Evolutionary conservation across 2,888 invertebrate genomes (phyloP), one percentile per base, ranked within the genome.

Genomic region (Trisateles emortualis): DNA sequence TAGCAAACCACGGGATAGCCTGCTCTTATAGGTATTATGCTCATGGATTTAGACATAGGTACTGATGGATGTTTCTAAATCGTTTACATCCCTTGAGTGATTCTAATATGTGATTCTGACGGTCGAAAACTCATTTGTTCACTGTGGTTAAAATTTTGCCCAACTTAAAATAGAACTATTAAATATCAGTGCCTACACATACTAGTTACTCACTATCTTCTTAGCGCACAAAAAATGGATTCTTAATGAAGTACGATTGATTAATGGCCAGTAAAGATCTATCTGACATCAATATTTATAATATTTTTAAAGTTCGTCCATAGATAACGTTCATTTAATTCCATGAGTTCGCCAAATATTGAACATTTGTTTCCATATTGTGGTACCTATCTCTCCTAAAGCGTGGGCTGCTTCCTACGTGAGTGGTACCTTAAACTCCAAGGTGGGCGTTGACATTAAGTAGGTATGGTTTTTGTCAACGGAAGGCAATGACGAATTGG

Each of bases 361-460:
- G 33, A 49, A 61, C 52, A 58, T 59, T 36, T 36, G 26, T 75
- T 72, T 72, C 75, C 74, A 72, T 67, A 72, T 51, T 70, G 72
- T 66, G 77, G 62, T 75, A 68, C 52, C 57, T 65, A 66, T 63
- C 62, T 65, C 47, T 56, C 56, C 57, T 47, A 66, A 60, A 52
- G 85, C 79, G 91, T 90, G 79, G 90, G 90, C 60, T 60, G 81
- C 83, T 71, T 69, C 79, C 78, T 77, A 77, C 76, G 82, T 83
- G 78, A 79, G 80, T 81, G 66, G 71, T 78, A 78, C 77, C 82
- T 81, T 72, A 77, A 74, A 76, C 68, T 70, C 57, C 54, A 61
- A 14, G 60, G 91, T 91, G 87, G 92, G 92, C 87, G 91, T 87
- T 80, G 85, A 86, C 85, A 84, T 84, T 84, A 81, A 87, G 84